Evolutionary conservation across 2,888 invertebrate species (phyloP).

Genomic region (Tachina lurida): DNA sequence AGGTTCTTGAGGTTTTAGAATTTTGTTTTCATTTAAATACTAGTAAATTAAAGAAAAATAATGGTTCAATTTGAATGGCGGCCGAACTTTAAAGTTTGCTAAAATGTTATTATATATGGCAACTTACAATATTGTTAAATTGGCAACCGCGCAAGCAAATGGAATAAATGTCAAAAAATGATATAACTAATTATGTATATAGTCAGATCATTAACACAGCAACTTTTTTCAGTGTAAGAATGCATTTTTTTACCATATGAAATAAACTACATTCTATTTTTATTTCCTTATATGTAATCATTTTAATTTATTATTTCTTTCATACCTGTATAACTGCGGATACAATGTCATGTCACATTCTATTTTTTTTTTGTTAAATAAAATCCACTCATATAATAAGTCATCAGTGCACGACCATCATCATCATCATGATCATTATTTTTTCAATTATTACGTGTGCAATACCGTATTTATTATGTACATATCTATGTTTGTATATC

Average conservation of each 20-base stretch:
- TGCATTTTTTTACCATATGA: background rate
- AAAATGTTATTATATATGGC: no score
- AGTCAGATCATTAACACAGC: no score
- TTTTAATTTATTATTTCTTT: background rate
- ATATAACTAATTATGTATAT: no score
- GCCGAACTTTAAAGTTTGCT: no score
- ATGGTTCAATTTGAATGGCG: no score
- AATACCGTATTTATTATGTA: background rate
- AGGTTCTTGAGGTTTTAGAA: no score
- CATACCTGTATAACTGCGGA: constrained; percentile 14
- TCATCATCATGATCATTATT: constrained; percentile 7
- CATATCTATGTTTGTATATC: background rate
- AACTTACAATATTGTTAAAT: no score
- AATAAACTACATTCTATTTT: background rate
- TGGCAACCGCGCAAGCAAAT: no score
- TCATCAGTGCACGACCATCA: constrained; percentile 56
- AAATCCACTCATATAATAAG: constrained; percentile 49
- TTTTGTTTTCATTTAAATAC: no score
- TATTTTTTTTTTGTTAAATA: constrained; percentile 27
- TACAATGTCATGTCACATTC: background rate
- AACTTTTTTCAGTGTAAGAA: background rate
- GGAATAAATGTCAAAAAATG: no score
- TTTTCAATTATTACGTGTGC: background rate
- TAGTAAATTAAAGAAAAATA: no score
- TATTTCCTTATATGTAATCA: constrained; percentile 15